A percentile compares a stretch with the other conserved stretches of the same genome.
Conservation (phyloP, 2,888 invertebrate species). For the Nipponacmea schrenckii region DNA sequence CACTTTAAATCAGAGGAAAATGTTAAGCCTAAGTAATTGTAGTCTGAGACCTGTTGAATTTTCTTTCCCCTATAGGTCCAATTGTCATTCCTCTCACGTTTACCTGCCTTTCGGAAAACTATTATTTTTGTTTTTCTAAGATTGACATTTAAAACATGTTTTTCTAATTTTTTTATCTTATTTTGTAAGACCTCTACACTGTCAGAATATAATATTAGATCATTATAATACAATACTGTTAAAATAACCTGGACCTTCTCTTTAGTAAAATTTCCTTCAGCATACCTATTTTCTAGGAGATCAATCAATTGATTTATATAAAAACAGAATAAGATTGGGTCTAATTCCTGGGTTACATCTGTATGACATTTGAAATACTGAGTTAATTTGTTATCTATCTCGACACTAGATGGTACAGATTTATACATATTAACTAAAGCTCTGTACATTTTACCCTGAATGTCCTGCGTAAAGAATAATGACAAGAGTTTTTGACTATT, state of each 20-base stretch:
- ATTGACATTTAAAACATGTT: too few relatives aligned
- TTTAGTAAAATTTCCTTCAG: not conserved
- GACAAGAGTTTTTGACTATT: not conserved
- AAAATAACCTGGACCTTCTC: constrained; percentile 2
- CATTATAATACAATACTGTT: constrained; percentile 14
- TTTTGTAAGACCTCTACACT: not conserved
- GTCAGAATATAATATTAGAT: constrained; percentile 11
- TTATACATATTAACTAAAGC: constrained; percentile 2
- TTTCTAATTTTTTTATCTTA: constrained; percentile 9
- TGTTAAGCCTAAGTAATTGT: constrained; percentile 4
- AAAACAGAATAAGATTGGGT: not conserved
- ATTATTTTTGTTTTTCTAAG: constrained; percentile 1
- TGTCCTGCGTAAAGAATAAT: not conserved
- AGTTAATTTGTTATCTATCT: not conserved
- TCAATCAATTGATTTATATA: not conserved
- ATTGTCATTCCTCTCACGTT: not conserved
- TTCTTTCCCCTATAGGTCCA: not conserved
- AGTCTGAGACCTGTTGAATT: not conserved
- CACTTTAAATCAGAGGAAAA: constrained; percentile 11
- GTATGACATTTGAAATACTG: not conserved
- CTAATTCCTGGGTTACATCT: not conserved
- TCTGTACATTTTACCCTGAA: not conserved
- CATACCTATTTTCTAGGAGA: not conserved
- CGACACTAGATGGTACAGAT: not conserved
- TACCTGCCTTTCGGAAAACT: not conserved